Percentiles rank a stretch among this genome's conserved stretches.
phyloP scores from a whole-genome alignment of 2,113 vertebrate genomes.

The Cynopterus brachyotis region DNA sequence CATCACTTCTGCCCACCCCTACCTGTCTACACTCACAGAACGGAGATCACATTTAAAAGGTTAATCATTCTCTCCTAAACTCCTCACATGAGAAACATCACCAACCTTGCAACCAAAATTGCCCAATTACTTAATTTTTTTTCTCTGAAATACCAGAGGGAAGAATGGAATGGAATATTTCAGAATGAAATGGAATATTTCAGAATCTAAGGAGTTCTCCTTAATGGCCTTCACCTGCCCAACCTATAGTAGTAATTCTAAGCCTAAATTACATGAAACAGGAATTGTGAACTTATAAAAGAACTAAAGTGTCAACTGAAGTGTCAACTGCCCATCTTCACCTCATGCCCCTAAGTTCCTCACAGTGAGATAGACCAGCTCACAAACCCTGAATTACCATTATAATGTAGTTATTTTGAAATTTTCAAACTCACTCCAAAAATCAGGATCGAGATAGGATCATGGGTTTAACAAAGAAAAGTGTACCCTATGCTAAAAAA shows the following conservation, averaged over 20 bases:
- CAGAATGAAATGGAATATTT: neutral
- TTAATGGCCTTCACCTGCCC: neutral
- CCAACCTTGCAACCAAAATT: rapidly evolving
- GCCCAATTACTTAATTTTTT: neutral
- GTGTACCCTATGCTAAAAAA: neutral
- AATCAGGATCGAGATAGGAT: neutral
- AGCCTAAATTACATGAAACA: neutral
- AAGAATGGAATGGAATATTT: neutral
- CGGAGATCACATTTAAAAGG: neutral
- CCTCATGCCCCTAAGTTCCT: rapidly evolving
- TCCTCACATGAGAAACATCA: neutral
- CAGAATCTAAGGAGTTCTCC: neutral
- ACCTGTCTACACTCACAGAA: no score
- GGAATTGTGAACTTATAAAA: neutral
- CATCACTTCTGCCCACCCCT: neutral
- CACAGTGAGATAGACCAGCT: neutral
- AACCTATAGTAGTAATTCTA: neutral
- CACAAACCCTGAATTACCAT: neutral
- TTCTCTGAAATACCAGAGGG: neutral
- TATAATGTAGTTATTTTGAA: neutral
- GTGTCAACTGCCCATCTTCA: no score
- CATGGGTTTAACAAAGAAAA: neutral
- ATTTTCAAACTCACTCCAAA: neutral
- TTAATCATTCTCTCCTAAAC: neutral
- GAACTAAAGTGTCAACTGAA: neutral